Conservation (phyloP, 2,888 invertebrate genomes). For the Erynnis tages region DNA sequence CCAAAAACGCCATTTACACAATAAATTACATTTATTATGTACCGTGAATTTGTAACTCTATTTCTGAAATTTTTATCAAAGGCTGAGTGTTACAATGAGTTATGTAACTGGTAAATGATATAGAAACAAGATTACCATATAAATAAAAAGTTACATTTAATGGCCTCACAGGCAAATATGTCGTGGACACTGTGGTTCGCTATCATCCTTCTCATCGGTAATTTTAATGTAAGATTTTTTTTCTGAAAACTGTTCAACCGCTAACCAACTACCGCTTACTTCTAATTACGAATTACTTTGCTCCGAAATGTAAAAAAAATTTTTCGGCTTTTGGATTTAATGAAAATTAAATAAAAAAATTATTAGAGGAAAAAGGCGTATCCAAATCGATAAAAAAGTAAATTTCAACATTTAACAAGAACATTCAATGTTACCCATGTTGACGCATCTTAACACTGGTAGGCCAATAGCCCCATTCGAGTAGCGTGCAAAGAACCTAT, state of each 20-base stretch:
- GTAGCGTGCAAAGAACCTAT: too few species aligned
- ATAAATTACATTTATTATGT: neutral
- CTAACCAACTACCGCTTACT: neutral
- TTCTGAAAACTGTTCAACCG: neutral
- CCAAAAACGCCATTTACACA: neutral
- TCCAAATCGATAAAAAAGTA: too few species aligned
- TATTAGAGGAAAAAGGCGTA: too few species aligned
- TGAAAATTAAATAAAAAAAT: too few species aligned
- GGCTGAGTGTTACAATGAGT: neutral
- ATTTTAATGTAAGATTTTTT: slow-evolving; percentile 47
- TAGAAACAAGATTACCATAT: slow-evolving; percentile 31
- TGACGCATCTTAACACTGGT: too few species aligned
- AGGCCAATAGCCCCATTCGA: too few species aligned
- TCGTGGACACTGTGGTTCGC: slow-evolving; percentile 47
- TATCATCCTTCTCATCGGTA: slow-evolving; percentile 44
- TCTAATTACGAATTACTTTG: neutral
- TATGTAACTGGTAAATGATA: slow-evolving; percentile 7
- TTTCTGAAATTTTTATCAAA: slow-evolving; percentile 2
- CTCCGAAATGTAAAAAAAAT: too few species aligned
- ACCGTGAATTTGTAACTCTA: neutral
- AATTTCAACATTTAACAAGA: too few species aligned
- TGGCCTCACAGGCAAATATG: slow-evolving; percentile 40
- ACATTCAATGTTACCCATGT: too few species aligned
- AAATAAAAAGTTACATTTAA: slow-evolving; percentile 26
- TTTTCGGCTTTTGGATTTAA: too few species aligned